Percentiles rank a stretch among this genome's conserved stretches.
These are phyloP conservation scores for Dendropsophus ebraccatus DNA, from an alignment of 2,113 vertebrate species.

Conservation along the genomic window DNA sequence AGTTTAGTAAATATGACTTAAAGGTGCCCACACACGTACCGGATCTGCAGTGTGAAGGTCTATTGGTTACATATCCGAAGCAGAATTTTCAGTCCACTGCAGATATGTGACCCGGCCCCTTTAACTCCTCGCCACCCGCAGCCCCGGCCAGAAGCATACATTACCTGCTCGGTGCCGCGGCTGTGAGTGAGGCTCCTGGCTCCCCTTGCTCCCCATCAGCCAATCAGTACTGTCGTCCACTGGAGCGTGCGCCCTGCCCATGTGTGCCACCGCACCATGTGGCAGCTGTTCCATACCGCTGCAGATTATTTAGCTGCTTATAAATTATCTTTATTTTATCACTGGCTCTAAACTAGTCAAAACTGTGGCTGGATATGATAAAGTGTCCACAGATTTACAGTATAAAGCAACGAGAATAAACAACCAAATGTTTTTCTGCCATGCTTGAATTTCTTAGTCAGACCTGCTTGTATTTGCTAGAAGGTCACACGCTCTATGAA, in stretches of 20 bases:
- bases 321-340: not conserved
- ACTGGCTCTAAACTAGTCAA: not conserved
- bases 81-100: no score
- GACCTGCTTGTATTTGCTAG: conserved; percentile 10
- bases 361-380: not conserved
- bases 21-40: no score
- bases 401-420: not conserved
- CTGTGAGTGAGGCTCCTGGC: no score
- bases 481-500: conserved; percentile 49
- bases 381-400: not conserved
- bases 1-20: no score
- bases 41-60: no score
- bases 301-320: not conserved
- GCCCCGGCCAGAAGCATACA: no score
- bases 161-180: no score
- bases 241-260: not conserved
- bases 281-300: not conserved
- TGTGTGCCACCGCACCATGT: not conserved
- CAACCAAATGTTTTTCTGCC: not conserved
- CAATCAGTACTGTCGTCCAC: no score
- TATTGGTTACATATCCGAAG: no score
- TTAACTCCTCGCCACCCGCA: no score
- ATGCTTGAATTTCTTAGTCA: conserved; percentile 51
- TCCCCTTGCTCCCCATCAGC: no score
- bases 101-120: no score